Evolutionary conservation across 35 echinoderm and acorn worm genomes (phyloP).

Genomic region (Diadema setosum): DNA sequence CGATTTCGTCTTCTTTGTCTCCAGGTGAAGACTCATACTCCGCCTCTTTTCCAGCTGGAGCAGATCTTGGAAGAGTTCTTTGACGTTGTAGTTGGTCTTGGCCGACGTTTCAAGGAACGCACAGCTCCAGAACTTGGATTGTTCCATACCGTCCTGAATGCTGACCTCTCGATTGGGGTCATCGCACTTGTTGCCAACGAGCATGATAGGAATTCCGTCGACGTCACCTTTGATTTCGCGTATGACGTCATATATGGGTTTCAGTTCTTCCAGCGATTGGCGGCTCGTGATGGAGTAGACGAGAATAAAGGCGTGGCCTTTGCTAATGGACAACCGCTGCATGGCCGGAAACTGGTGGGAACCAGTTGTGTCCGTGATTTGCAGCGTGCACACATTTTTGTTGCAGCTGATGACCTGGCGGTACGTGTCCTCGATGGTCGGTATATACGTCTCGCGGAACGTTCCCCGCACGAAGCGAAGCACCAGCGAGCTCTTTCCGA

Average conservation of each 20-base stretch:
- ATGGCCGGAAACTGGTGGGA: slow-evolving; percentile 99
- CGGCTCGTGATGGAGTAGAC: slow-evolving; percentile 98
- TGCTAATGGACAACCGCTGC: slow-evolving; percentile 96
- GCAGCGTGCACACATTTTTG: slow-evolving; percentile 97
- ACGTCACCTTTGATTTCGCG: slow-evolving; percentile 98
- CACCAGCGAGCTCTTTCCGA: slow-evolving; percentile 96
- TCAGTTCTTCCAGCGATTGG: slow-evolving; percentile 96
- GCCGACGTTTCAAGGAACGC: slow-evolving; percentile 96
- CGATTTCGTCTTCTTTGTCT: slow-evolving; percentile 98
- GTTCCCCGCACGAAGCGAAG: slow-evolving; percentile 96
- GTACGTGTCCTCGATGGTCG: slow-evolving; percentile 98
- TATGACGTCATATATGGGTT: slow-evolving; percentile 91
- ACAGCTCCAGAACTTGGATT: slow-evolving; percentile 83
- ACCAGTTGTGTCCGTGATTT: slow-evolving; percentile 97
- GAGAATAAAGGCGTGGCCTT: slow-evolving; percentile 98
- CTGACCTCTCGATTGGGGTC: slow-evolving; percentile 89
- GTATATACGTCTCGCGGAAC: slow-evolving; percentile 95
- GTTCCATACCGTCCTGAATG: slow-evolving; percentile 88
- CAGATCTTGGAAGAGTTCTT: slow-evolving; percentile 98
- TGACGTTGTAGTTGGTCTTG: slow-evolving; percentile 99
- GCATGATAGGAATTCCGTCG: slow-evolving; percentile 94
- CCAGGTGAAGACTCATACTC: slow-evolving; percentile 97
- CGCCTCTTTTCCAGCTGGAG: slow-evolving; percentile 94
- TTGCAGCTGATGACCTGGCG: slow-evolving; percentile 99
- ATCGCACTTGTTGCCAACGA: slow-evolving; percentile 98